These are phyloP conservation scores for Lemur catta DNA, from an alignment of 2,797 vertebrate genomes.

Conservation along the genomic window DNA sequence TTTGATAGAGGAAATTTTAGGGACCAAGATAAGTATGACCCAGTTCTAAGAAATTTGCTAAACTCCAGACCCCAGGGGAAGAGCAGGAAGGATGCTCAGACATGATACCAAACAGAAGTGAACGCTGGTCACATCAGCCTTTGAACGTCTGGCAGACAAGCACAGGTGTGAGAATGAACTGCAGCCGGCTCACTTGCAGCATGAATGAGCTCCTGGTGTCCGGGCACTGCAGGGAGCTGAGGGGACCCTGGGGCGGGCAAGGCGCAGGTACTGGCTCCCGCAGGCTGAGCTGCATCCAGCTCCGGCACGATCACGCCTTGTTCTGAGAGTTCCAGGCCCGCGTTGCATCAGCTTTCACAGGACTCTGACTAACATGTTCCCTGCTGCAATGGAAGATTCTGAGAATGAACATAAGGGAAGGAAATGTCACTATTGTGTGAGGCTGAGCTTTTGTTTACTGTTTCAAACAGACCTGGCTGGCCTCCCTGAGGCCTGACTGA, in stretches of 20 bases:
- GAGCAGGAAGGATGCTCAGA: not conserved
- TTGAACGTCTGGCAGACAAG: not conserved
- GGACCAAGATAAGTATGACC: not conserved
- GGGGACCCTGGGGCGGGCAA: not conserved
- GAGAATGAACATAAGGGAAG: slow-evolving; percentile 1
- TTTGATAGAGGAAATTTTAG: not conserved
- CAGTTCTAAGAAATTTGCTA: not conserved
- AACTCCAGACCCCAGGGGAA: not conserved
- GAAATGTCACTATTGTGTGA: slow-evolving; percentile 35
- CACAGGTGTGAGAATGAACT: not conserved
- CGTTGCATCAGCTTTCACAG: slow-evolving; percentile 39
- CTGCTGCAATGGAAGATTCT: slow-evolving; percentile 22
- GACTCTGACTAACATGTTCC: slow-evolving; percentile 55
- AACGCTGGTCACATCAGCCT: not conserved
- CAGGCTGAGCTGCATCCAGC: not conserved
- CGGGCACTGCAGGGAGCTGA: not conserved
- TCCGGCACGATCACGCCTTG: not conserved
- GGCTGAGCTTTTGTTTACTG: not conserved
- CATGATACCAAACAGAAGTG: not conserved
- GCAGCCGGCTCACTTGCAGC: not conserved
- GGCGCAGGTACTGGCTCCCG: not conserved
- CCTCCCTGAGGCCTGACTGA: not conserved
- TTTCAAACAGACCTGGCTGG: slow-evolving; percentile 18
- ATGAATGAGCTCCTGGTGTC: not conserved
- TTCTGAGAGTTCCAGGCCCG: slow-evolving; percentile 27